phyloP scores from a whole-genome alignment of 1,140 invertebrate genomes.

The Philopotamus ludificatus region DNA sequence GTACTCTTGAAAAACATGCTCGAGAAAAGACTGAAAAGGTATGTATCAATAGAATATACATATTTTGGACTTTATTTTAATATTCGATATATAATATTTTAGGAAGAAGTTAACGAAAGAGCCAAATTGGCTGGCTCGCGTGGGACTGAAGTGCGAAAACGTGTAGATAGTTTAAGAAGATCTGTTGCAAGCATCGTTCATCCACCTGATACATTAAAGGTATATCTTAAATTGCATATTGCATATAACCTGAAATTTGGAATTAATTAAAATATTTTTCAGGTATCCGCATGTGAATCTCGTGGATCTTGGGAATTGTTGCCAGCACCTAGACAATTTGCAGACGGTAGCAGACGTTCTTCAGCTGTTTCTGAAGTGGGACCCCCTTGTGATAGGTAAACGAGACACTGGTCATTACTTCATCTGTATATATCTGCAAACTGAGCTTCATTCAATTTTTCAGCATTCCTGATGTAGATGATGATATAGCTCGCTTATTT shows the following conservation, averaged over 20 bases:
- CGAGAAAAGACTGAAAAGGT: conserved; percentile 39
- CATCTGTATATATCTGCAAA: neutral
- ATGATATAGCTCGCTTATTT: conserved; percentile 50
- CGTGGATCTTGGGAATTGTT: conserved; percentile 47
- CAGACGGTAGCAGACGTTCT: conserved; percentile 67
- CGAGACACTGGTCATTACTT: neutral
- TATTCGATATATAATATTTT: neutral
- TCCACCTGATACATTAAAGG: conserved; percentile 35
- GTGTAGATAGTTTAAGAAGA: conserved; percentile 33
- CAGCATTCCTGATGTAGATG: conserved; percentile 57
- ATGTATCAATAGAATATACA: conserved; percentile 1
- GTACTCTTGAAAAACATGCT: conserved; percentile 20
- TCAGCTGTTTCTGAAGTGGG: conserved; percentile 61
- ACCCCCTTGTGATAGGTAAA: conserved; percentile 41
- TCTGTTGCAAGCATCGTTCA: conserved; percentile 25
- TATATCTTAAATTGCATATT: neutral
- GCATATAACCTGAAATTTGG: neutral
- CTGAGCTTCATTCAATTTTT: neutral
- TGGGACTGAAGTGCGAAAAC: conserved; percentile 30
- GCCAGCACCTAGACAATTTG: conserved; percentile 74
- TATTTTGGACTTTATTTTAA: neutral
- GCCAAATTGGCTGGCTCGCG: conserved; percentile 22
- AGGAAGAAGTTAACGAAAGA: conserved; percentile 38
- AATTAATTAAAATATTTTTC: conserved; percentile 4
- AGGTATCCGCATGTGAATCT: conserved; percentile 32